Evolutionary conservation across 2,888 invertebrate species (phyloP).

Genomic region (Aspidapion aeneum): DNA sequence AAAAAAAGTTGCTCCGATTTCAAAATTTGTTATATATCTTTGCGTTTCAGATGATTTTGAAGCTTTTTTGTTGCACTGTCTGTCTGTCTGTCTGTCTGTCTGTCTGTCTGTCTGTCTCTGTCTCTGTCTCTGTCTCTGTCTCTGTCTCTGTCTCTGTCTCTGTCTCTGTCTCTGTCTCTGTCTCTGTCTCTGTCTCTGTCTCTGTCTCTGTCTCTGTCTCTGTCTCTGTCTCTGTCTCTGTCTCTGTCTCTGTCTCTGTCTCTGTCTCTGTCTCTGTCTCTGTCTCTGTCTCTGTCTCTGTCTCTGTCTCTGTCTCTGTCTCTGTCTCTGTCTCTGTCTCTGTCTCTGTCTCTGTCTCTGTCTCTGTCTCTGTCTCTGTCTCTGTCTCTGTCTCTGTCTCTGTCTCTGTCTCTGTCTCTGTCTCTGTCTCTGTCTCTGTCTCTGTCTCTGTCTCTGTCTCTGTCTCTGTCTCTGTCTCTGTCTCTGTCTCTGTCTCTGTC

Average conservation of each 20-base stretch:
- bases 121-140: constrained; percentile 10
- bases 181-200: constrained; percentile 9
- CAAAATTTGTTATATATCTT: too few species aligned
- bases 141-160: constrained; percentile 10
- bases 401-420: constrained; percentile 9
- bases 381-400: constrained; percentile 10
- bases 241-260: constrained; percentile 11
- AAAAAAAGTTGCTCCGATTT: too few species aligned
- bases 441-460: constrained; percentile 9
- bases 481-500: constrained; percentile 10
- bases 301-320: constrained; percentile 9
- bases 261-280: constrained; percentile 10
- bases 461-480: constrained; percentile 8
- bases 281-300: constrained; percentile 9
- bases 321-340: constrained; percentile 7
- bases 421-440: constrained; percentile 9
- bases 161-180: constrained; percentile 10
- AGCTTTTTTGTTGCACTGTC: too few species aligned
- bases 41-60: too few species aligned
- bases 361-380: constrained; percentile 11
- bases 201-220: constrained; percentile 10
- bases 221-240: constrained; percentile 8
- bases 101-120: constrained; percentile 7
- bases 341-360: constrained; percentile 9
- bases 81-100: constrained; percentile 10